Evolutionary conservation across 2,888 invertebrate genomes (phyloP).

Genomic region (Criorhina ranunculi): DNA sequence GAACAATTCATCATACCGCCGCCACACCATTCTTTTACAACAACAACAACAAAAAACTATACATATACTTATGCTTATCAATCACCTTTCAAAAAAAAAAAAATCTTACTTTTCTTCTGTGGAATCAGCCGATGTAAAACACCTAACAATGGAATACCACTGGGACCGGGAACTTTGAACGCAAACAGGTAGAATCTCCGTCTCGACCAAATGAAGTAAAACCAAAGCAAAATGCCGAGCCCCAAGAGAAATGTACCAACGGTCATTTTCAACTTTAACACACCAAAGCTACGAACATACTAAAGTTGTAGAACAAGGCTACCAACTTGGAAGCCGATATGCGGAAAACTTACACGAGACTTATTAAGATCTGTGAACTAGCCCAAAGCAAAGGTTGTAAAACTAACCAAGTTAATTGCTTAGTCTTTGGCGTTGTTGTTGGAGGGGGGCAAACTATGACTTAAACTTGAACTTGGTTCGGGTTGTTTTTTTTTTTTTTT

Average conservation of each 20-base stretch:
- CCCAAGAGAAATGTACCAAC: constrained; percentile 63
- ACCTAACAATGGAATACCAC: constrained; percentile 58
- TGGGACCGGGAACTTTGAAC: constrained; percentile 62
- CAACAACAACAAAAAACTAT: background rate
- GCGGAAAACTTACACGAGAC: constrained; percentile 19
- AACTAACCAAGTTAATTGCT: constrained; percentile 39
- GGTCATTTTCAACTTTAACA: constrained; percentile 59
- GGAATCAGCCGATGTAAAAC: constrained; percentile 45
- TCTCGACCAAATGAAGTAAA: constrained; percentile 69
- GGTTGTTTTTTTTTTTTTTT: background rate
- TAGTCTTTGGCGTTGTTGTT: background rate
- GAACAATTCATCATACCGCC: constrained; percentile 6
- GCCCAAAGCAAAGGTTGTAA: constrained; percentile 34
- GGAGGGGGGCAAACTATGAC: background rate
- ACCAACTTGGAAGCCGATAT: constrained; percentile 27
- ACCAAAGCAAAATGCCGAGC: constrained; percentile 55
- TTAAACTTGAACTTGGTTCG: constrained; percentile 34
- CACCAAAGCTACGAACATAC: constrained; percentile 56
- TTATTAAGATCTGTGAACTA: constrained; percentile 57
- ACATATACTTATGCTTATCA: background rate
- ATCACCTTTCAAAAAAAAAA: constrained; percentile 4
- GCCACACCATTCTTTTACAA: background rate
- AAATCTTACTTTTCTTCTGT: constrained; percentile 61
- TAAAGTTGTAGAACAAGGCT: constrained; percentile 55
- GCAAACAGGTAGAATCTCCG: constrained; percentile 67